phyloP scores from a whole-genome alignment of 2,888 invertebrate species.

The Amaurobius ferox region DNA sequence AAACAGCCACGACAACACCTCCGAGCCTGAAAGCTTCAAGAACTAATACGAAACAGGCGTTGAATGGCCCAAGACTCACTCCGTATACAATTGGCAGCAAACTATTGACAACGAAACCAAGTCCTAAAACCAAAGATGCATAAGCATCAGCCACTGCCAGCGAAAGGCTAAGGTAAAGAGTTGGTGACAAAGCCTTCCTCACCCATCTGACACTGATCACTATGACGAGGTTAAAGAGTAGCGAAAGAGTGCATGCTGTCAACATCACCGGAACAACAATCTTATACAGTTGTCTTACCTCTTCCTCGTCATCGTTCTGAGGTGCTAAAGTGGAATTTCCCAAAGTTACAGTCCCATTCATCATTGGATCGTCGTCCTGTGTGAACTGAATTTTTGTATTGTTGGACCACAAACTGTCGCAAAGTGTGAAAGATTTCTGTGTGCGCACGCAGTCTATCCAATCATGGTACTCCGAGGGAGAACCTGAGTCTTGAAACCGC shows the following conservation, averaged over 20 bases:
- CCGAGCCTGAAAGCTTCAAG: slow-evolving; percentile 80
- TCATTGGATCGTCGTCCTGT: not conserved
- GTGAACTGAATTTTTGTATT: not conserved
- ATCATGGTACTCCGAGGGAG: slow-evolving; percentile 38
- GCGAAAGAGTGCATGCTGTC: slow-evolving; percentile 80
- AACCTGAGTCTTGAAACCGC: not conserved
- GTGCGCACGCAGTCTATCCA: slow-evolving; percentile 37
- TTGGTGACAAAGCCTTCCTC: slow-evolving; percentile 78
- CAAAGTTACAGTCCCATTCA: not conserved
- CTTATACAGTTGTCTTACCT: slow-evolving; percentile 74
- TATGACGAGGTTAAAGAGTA: slow-evolving; percentile 81
- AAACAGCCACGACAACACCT: slow-evolving; percentile 82
- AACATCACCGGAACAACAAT: slow-evolving; percentile 77
- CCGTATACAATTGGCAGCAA: slow-evolving; percentile 78
- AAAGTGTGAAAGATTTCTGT: not conserved
- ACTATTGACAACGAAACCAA: slow-evolving; percentile 81
- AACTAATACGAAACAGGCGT: slow-evolving; percentile 75
- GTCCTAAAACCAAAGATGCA: slow-evolving; percentile 80
- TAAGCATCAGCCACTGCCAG: slow-evolving; percentile 82
- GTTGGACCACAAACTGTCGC: slow-evolving; percentile 16
- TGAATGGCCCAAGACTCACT: slow-evolving; percentile 77
- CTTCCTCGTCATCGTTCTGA: not conserved
- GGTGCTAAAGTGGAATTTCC: not conserved
- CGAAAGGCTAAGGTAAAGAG: slow-evolving; percentile 57
- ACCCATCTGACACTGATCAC: slow-evolving; percentile 81